These are phyloP conservation scores for Muschampia plurimacula DNA, from an alignment of 2,888 invertebrate genomes.

Conservation along the genomic window DNA sequence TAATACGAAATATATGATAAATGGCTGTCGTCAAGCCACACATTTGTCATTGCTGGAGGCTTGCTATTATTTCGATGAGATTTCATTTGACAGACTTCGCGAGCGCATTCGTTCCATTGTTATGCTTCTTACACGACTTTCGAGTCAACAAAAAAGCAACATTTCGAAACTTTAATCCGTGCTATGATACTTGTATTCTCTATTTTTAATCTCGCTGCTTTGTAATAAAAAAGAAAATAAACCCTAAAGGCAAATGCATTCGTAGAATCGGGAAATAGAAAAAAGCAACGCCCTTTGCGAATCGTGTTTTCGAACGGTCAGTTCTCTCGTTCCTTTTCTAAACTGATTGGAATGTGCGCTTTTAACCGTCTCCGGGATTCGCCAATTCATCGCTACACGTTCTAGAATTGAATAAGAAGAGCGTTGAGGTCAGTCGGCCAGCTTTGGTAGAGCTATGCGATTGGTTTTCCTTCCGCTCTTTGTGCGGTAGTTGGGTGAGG, in stretches of 20 bases:
- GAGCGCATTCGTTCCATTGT: constrained; percentile 61
- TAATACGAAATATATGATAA: constrained; percentile 53
- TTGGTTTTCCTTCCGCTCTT: constrained; percentile 35
- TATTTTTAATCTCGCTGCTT: constrained; percentile 10
- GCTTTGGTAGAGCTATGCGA: constrained; percentile 32
- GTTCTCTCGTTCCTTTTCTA: constrained; percentile 33
- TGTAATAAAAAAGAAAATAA: constrained; percentile 10
- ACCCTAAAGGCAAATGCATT: constrained; percentile 29
- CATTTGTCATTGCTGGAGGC: constrained; percentile 62
- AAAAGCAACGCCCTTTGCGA: constrained; percentile 35
- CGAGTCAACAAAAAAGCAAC: constrained; percentile 31
- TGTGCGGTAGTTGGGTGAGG: constrained; percentile 24
- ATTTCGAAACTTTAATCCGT: constrained; percentile 30
- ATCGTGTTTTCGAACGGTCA: constrained; percentile 34
- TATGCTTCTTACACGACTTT: constrained; percentile 51
- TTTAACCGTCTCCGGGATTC: constrained; percentile 32
- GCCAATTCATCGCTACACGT: constrained; percentile 54
- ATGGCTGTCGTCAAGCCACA: constrained; percentile 56
- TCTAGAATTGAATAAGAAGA: constrained; percentile 72
- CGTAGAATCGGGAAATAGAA: constrained; percentile 38
- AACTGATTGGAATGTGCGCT: constrained; percentile 39
- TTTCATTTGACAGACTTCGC: constrained; percentile 63
- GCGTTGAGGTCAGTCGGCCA: constrained; percentile 44
- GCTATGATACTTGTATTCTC: constrained; percentile 16
- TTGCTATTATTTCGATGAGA: constrained; percentile 58